These are phyloP conservation scores for Mionectes olivaceus DNA, from an alignment of 2,797 vertebrate species.

Conservation along the genomic window DNA sequence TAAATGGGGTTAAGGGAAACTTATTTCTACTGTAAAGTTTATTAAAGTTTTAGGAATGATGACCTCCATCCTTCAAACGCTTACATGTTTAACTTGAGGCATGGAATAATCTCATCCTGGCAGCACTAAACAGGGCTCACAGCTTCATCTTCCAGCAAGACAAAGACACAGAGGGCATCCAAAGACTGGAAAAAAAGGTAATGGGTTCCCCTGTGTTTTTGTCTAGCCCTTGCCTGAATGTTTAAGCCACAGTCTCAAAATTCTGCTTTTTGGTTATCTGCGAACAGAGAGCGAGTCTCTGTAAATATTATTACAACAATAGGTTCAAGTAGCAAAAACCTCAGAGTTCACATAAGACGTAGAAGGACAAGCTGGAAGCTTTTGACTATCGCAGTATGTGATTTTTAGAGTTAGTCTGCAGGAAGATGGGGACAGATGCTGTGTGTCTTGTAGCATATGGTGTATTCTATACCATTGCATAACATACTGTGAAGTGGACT, in stretches of 20 bases:
- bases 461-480: accelerated
- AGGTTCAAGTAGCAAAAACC: not conserved
- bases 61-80: constrained; percentile 59
- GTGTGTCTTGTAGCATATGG: accelerated
- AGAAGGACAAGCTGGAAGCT: not conserved
- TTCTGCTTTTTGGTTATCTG: not conserved
- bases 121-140: not conserved
- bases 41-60: constrained; percentile 75
- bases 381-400: not conserved
- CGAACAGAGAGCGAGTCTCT: not conserved
- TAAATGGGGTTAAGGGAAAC: constrained; percentile 71
- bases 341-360: not conserved
- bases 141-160: not conserved
- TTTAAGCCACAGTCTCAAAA: not conserved
- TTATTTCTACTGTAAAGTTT: constrained; percentile 71
- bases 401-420: not conserved
- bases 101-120: constrained; percentile 49
- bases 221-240: not conserved
- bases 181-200: not conserved
- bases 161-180: not conserved
- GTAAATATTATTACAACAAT: not conserved
- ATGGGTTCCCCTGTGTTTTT: not conserved
- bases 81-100: constrained; percentile 38
- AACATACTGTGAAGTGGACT: accelerated
- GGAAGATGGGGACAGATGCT: not conserved